Base-by-base conservation (phyloP, 92 coral and sea anemone genomes). In the Bergia sp. region DNA sequence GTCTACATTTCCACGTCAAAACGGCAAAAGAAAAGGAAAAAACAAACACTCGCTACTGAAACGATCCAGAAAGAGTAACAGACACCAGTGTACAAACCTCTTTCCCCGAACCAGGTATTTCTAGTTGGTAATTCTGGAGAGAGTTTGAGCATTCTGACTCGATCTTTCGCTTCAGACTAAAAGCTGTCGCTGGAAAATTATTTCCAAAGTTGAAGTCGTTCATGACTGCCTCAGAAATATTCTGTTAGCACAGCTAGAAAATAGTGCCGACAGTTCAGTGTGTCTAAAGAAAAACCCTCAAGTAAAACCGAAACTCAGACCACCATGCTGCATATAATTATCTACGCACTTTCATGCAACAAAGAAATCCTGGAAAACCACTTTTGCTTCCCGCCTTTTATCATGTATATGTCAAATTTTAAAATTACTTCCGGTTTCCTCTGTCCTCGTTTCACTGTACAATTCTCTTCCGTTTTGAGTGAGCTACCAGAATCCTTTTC, bases 371-470 rank as follows among this genome's bases (percentile, higher is more conserved):
- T 4, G 77, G 78, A 83, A 65, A 67, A 67, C 87, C 2, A 73
- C 87, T 84, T 71, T 84, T 71, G 58, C 79, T 84, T 84, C 87
- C 87, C 87, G 87, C 86, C 79, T 44, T 83, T 82, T 82, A 67
- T 37, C 41, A 66, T 47, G 47, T 18, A 10, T 69, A 66, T 29
- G 29, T 29, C 29, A 29, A 29, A 29, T 29, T 29, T 29, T 29
- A 29, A 29, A 67, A 42, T 3, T 13, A 69, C 66, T 71, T 84
- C 87, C 87, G 87, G 87, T 84, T 69, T 2, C 3, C 42, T 2
- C 2, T 5, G 74, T 37, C 87, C 87, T 84, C 79, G 87, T 84
- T 71, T 84, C 61, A n/a, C 18, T 80, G 85, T 15, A 5, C 7
- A 37, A 37, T 29, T 79, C 13, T n/a, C 6, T 79, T 78, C 82